phyloP scores from a whole-genome alignment of 2,888 invertebrate species.

The Papilio gigon region DNA sequence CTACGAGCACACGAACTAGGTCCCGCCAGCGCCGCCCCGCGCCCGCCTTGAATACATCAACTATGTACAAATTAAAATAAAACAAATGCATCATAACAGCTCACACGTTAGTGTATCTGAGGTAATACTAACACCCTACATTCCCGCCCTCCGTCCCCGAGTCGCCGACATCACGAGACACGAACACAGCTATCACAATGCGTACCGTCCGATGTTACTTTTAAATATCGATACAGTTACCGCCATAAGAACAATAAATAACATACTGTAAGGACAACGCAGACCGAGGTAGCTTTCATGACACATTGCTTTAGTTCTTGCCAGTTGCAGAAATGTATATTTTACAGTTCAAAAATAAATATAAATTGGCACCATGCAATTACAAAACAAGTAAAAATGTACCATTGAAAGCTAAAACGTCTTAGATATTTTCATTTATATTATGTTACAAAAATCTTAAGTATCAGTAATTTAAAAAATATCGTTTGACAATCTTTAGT shows the following conservation, averaged over 20 bases:
- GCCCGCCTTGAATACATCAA: slow-evolving; percentile 39
- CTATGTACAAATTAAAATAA: slow-evolving; percentile 48
- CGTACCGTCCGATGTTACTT: neutral
- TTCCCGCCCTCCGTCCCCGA: slow-evolving; percentile 7
- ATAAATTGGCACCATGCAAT: neutral
- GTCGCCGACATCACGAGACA: slow-evolving; percentile 33
- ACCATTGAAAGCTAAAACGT: too few relatives aligned
- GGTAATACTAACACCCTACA: slow-evolving; percentile 46
- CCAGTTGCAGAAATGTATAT: neutral
- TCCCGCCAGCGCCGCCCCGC: slow-evolving; percentile 2
- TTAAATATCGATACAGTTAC: slow-evolving; percentile 6
- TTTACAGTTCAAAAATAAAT: neutral
- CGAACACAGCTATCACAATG: slow-evolving; percentile 41
- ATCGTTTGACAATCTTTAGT: too few relatives aligned
- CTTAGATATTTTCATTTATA: neutral
- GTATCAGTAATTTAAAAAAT: too few relatives aligned
- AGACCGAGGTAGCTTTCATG: neutral
- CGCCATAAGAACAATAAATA: slow-evolving; percentile 18
- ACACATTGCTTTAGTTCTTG: neutral
- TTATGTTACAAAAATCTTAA: too few relatives aligned
- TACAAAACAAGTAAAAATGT: neutral
- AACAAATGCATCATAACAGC: slow-evolving; percentile 52
- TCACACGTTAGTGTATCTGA: slow-evolving; percentile 48
- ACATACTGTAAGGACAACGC: neutral
- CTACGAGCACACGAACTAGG: slow-evolving; percentile 17